A percentile compares a stretch with the other conserved stretches of the same genome.
Conservation (phyloP, 2,888 invertebrate species). For the Andrena minutula region DNA sequence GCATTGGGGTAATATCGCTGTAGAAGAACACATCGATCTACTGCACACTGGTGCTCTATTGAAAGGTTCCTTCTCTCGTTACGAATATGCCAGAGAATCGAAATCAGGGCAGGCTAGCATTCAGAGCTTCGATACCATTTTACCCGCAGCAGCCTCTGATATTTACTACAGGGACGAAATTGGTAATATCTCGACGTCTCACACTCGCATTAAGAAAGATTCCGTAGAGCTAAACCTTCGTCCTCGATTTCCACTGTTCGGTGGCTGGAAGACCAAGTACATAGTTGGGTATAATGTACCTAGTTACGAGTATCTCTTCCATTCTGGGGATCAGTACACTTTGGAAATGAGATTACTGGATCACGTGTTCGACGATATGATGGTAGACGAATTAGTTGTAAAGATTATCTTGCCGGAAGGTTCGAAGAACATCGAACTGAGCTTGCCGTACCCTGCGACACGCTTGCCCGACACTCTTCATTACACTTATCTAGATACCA, state of each 20-base stretch:
- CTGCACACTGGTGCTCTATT: constrained; percentile 96
- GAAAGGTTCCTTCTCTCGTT: constrained; percentile 98
- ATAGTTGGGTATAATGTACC: constrained; percentile 98
- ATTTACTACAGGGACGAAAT: constrained; percentile 99
- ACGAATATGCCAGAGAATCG: constrained; percentile 98
- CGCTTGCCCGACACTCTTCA: constrained; percentile 91
- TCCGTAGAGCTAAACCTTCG: constrained; percentile 98
- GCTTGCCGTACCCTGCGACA: constrained; percentile 92
- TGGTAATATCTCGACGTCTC: constrained; percentile 99
- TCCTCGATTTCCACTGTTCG: constrained; percentile 98
- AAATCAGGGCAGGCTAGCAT: constrained; percentile 95
- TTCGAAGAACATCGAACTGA: constrained; percentile 92
- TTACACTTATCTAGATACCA: constrained; percentile 97
- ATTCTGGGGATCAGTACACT: constrained; percentile 91
- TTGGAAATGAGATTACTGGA: constrained; percentile 98
- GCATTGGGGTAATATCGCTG: constrained; percentile 99
- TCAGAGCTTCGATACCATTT: constrained; percentile 94
- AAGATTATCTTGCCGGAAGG: constrained; percentile 98
- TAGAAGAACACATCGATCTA: constrained; percentile 97
- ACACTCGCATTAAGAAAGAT: constrained; percentile 94
- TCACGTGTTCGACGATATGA: constrained; percentile 98
- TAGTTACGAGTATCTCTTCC: constrained; percentile 97
- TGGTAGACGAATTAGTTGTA: constrained; percentile 94
- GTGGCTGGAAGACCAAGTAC: constrained; percentile 99
- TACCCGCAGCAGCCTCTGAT: constrained; percentile 96